These are phyloP conservation scores for Coenonympha arcania DNA, from an alignment of 2,888 invertebrate genomes.

Conservation along the genomic window DNA sequence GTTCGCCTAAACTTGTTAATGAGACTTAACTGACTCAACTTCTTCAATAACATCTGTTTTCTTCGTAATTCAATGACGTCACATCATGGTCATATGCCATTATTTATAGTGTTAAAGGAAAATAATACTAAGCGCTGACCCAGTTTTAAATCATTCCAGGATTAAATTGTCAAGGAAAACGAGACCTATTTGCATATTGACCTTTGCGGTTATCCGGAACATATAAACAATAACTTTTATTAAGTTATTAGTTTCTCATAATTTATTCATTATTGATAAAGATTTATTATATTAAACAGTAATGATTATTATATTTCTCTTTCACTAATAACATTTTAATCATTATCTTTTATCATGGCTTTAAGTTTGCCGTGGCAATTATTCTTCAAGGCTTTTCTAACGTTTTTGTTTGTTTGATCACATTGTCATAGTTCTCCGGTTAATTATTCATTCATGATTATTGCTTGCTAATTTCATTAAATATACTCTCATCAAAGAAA, in stretches of 20 bases:
- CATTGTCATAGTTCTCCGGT: not conserved
- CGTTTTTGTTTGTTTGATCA: too few relatives aligned
- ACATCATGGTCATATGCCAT: slow-evolving; percentile 16
- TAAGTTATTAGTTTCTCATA: not conserved
- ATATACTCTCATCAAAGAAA: not conserved
- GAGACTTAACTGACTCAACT: slow-evolving; percentile 38
- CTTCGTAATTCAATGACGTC: slow-evolving; percentile 45
- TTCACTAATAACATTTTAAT: not conserved
- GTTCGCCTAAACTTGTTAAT: slow-evolving; percentile 14
- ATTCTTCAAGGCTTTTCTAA: too few relatives aligned
- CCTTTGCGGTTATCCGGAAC: slow-evolving; percentile 10
- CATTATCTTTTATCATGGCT: too few relatives aligned
- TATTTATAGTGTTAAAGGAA: slow-evolving; percentile 10
- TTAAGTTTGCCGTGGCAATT: not conserved
- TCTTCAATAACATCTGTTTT: slow-evolving; percentile 42
- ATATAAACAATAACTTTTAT: not conserved
- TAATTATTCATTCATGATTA: not conserved
- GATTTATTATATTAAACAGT: not conserved
- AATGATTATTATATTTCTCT: not conserved
- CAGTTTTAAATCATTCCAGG: slow-evolving; percentile 11
- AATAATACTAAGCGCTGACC: slow-evolving; percentile 14
- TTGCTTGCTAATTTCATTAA: not conserved
- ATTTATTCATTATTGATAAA: not conserved
- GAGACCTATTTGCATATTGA: slow-evolving; percentile 10
- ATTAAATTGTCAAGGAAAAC: slow-evolving; percentile 5